Conservation (phyloP, 2,888 invertebrate genomes). For the Amphipoea lucens region DNA sequence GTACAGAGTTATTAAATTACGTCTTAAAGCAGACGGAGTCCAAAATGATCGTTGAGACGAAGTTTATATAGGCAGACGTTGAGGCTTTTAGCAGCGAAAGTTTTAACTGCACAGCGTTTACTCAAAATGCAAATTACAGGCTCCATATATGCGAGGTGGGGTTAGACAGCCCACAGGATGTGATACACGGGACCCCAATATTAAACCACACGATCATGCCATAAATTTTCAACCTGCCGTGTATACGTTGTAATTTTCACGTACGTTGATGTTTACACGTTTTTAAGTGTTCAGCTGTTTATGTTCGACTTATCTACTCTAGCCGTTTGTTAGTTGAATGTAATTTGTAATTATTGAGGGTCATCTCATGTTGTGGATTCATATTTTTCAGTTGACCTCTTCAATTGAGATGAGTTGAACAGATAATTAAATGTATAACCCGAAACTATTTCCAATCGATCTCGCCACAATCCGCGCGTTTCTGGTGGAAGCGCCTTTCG, state of each 20-base stretch:
- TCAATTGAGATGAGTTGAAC: neutral
- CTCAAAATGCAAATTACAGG: constrained; percentile 89
- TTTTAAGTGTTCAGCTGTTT: constrained; percentile 73
- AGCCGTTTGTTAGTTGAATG: constrained; percentile 38
- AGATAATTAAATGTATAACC: neutral
- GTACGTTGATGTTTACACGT: constrained; percentile 80
- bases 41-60: constrained; percentile 75
- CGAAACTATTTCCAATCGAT: neutral
- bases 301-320: constrained; percentile 56
- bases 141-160: constrained; percentile 80
- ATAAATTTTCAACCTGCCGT: constrained; percentile 84
- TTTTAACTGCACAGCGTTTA: constrained; percentile 87
- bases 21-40: constrained; percentile 70
- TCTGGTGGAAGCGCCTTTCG: neutral
- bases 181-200: constrained; percentile 87
- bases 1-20: constrained; percentile 68
- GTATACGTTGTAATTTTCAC: constrained; percentile 82
- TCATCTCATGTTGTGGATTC: neutral
- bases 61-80: constrained; percentile 81
- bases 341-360: constrained; percentile 18
- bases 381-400: neutral
- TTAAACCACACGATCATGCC: constrained; percentile 86
- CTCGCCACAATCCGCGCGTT: neutral
- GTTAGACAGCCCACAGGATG: constrained; percentile 82
- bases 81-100: constrained; percentile 83